Percentiles rank a stretch among this genome's conserved stretches.
phyloP scores from a whole-genome alignment of 1,140 invertebrate species.

The Leucophenga varia region DNA sequence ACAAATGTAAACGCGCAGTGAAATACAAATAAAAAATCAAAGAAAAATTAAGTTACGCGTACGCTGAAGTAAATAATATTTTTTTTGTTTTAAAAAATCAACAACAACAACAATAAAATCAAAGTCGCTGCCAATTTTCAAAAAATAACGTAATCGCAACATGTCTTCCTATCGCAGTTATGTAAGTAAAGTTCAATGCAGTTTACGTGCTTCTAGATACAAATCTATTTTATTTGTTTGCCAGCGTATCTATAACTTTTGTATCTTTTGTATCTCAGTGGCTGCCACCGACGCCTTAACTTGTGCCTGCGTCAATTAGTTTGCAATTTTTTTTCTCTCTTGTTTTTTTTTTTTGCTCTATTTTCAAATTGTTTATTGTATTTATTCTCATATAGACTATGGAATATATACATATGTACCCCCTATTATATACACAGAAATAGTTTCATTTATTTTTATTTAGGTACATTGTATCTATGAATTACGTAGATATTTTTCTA shows the following conservation, averaged over 20 bases:
- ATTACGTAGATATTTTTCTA: too few relatives aligned
- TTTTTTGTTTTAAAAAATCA: too few relatives aligned
- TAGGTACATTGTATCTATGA: too few relatives aligned
- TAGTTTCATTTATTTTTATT: too few relatives aligned
- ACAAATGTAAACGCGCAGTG: background rate
- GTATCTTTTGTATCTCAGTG: constrained; percentile 15
- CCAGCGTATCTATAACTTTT: constrained; percentile 8
- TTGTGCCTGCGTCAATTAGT: background rate
- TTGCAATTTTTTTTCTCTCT: too few relatives aligned
- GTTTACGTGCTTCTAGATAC: constrained; percentile 12
- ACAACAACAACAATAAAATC: constrained; percentile 16
- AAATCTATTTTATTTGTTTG: constrained; percentile 3
- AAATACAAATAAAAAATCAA: background rate
- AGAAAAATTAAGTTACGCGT: too few relatives aligned
- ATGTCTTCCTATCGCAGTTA: constrained; percentile 55
- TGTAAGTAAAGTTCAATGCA: constrained; percentile 45
- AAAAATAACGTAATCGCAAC: constrained; percentile 34
- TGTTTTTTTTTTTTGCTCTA: too few relatives aligned
- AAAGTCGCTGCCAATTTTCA: constrained; percentile 21
- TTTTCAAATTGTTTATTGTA: too few relatives aligned
- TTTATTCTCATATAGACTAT: too few relatives aligned
- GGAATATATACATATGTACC: too few relatives aligned
- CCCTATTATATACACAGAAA: too few relatives aligned
- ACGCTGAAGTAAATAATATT: constrained; percentile 4
- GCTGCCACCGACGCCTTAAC: constrained; percentile 3